A percentile compares a stretch with the other conserved stretches of the same genome.
These are phyloP conservation scores for Hylomyscus alleni DNA, from an alignment of 2,797 vertebrate genomes.

Conservation along the genomic window DNA sequence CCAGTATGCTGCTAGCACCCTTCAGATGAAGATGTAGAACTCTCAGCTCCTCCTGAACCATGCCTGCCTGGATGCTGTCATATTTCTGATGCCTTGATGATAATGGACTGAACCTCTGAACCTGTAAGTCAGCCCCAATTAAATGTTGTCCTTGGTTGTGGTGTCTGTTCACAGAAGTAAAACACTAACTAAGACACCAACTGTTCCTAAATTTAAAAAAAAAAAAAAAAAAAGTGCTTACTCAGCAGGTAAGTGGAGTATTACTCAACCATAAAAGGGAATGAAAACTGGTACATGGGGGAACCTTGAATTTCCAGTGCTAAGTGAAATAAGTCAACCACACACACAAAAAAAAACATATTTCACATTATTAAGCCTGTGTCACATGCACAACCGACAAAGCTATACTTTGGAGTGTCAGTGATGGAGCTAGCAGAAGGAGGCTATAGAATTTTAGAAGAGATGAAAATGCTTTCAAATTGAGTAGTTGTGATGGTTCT, in stretches of 20 bases:
- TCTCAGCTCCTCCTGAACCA: no score
- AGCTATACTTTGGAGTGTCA: neutral
- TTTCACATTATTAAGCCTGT: neutral
- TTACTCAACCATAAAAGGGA: conserved; percentile 3
- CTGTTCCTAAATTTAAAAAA: neutral
- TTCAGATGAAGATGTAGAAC: no score
- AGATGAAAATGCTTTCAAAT: conserved; percentile 23
- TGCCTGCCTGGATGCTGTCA: no score
- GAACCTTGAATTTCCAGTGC: neutral
- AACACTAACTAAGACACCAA: neutral
- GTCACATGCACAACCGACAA: conserved; percentile 1
- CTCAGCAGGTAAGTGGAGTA: neutral
- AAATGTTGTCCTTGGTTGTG: no score
- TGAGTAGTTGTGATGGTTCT: neutral
- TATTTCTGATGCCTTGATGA: no score
- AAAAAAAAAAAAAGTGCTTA: neutral
- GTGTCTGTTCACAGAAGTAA: no score
- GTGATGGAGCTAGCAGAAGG: neutral
- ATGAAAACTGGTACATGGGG: neutral
- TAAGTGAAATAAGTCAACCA: neutral
- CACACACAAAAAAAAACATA: neutral
- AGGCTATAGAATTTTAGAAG: neutral
- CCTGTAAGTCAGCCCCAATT: no score
- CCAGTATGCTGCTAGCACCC: no score
- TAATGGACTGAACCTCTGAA: no score